Base-by-base conservation (phyloP, 2,888 invertebrate genomes). In the Ophion ellenae region DNA sequence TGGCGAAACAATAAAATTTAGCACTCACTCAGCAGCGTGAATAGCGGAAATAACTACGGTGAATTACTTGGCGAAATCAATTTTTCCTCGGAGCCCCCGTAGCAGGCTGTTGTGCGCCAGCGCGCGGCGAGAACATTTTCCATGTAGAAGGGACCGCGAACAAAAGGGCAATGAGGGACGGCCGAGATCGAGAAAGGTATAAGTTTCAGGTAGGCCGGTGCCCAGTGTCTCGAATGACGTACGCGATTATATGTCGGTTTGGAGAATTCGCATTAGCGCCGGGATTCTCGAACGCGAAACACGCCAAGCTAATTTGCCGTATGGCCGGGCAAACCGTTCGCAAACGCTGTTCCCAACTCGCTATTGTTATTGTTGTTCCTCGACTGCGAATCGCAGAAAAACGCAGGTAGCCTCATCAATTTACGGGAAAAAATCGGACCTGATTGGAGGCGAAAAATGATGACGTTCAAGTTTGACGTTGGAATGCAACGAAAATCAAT, bases 221-320 rank as follows among this genome's bases (percentile, higher is more conserved):
- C 24, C 57, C 53, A 61, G 20, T 59, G 63, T 28, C n/a, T 63
- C 45, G 61, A 70, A 45, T 70, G 61, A 40, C 71, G 20, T 61
- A 24, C 61, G 59, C 36, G 59, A 73, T 61, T 61, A 61, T 73
- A 45, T 14, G n/a, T 24, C 73, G 47, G 66, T 59, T 40, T 6
- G 40, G 11, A 3, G 28, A 61, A 61, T 36, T 74, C 61, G 61
- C 24, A 59, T 45, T 74, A 74, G 74, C 74, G 74, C 74, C 74
- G 74, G 61, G 40, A 47, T 40, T 45, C 53, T 5, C 17, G 17
- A 17, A 53, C 17, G 53, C 53, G 53, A 17, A 17, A 53, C 53
- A 53, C 53, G 17, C 53, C 17, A 53, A 17, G 17, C 14, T 17
- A 17, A 17, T 17, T 53, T 17, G 17, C 17, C 40, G 40, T 40